Conservation (phyloP, 1,140 invertebrate species). For the Meteorus sp. region DNA sequence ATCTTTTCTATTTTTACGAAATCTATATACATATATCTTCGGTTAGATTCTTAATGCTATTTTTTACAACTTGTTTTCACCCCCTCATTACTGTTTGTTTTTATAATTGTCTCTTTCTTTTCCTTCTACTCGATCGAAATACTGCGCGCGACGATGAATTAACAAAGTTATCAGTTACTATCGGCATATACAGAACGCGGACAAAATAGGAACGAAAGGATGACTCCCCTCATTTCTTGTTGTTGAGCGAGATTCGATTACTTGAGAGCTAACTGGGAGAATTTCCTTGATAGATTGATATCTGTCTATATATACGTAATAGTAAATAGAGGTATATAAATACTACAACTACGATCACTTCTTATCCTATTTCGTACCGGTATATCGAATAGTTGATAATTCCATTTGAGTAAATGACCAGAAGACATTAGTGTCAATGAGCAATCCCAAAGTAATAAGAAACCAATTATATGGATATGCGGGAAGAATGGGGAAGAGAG, state of each 20-base stretch:
- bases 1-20: conserved; percentile 16
- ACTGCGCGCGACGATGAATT: not conserved
- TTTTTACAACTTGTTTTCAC: too few species aligned
- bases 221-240: not conserved
- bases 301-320: too few species aligned
- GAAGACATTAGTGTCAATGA: not conserved
- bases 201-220: not conserved
- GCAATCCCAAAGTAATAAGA: too few species aligned
- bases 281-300: too few species aligned
- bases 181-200: too few species aligned
- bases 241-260: not conserved
- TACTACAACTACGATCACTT: too few species aligned
- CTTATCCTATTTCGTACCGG: too few species aligned
- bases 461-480: not conserved
- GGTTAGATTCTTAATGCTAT: not conserved
- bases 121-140: not conserved
- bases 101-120: not conserved
- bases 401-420: not conserved
- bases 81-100: too few species aligned
- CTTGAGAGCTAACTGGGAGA: not conserved
- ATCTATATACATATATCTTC: not conserved
- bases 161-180: not conserved
- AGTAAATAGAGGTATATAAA: too few species aligned
- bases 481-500: not conserved
- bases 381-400: not conserved